These are phyloP conservation scores for Antheraea assamensis DNA, from an alignment of 2,888 invertebrate species.

Conservation along the genomic window DNA sequence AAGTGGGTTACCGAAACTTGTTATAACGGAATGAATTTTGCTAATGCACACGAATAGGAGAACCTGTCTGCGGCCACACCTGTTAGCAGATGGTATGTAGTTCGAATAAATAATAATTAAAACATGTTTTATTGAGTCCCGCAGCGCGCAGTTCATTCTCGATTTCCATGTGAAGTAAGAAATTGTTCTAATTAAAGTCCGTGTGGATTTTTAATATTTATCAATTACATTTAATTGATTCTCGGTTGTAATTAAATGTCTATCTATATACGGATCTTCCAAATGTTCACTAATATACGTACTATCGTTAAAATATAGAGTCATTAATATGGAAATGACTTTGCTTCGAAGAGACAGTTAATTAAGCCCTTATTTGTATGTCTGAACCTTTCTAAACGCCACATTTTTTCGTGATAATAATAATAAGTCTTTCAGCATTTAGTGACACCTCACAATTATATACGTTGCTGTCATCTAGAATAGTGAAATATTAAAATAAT, in stretches of 20 bases:
- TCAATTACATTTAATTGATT: conserved; percentile 4
- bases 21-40: conserved; percentile 71
- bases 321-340: too few species aligned
- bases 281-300: background rate
- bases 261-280: background rate
- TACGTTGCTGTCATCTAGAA: background rate
- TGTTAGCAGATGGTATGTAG: conserved; percentile 55
- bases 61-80: conserved; percentile 69
- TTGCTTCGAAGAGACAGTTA: too few species aligned
- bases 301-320: too few species aligned
- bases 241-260: background rate
- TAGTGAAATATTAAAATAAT: background rate
- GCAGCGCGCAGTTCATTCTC: conserved; percentile 53
- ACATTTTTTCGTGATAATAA: too few species aligned
- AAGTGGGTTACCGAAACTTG: conserved; percentile 71
- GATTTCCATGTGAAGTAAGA: conserved; percentile 42
- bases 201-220: conserved; percentile 1
- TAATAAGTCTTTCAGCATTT: background rate
- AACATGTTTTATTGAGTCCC: conserved; percentile 55
- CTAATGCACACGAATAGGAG: conserved; percentile 61
- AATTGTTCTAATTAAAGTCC: conserved; percentile 46
- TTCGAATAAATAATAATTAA: conserved; percentile 64
- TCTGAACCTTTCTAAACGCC: background rate
- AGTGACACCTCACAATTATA: background rate
- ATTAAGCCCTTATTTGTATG: background rate